Percentiles rank a stretch among this genome's conserved stretches.
These are phyloP conservation scores for Etia nguti DNA, from an alignment of 2,113 vertebrate genomes.

Conservation along the genomic window DNA sequence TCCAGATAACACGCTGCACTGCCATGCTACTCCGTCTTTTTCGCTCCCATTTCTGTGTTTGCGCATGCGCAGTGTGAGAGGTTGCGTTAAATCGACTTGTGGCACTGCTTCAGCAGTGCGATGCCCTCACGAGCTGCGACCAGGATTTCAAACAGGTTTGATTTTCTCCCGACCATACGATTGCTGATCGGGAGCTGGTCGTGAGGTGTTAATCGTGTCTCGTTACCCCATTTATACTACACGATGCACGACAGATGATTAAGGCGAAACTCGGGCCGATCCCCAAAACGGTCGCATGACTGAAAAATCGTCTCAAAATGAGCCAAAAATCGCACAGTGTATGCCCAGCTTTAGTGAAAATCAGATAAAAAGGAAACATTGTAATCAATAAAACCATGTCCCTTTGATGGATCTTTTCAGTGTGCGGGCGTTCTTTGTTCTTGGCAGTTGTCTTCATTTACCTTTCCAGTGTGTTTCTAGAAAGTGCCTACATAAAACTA, in stretches of 20 bases:
- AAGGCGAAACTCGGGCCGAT: not conserved
- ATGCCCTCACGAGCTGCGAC: not conserved
- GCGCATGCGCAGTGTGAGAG: not conserved
- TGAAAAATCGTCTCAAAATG: not conserved
- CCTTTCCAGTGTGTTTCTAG: not conserved
- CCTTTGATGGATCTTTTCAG: not conserved
- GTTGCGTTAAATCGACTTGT: not conserved
- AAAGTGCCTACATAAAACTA: not conserved
- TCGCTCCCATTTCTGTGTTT: not conserved
- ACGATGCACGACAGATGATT: not conserved
- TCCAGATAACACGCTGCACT: not conserved
- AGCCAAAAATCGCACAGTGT: not conserved
- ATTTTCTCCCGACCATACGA: not conserved
- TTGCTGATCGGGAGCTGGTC: not conserved
- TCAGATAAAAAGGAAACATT: not conserved
- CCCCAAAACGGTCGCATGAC: not conserved
- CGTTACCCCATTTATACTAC: not conserved
- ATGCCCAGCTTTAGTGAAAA: not conserved
- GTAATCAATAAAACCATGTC: not conserved
- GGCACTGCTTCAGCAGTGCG: not conserved
- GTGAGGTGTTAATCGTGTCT: not conserved
- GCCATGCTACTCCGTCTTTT: not conserved
- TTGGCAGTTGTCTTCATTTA: not conserved
- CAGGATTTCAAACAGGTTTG: not conserved
- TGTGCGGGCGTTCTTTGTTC: not conserved